A percentile compares a stretch with the other conserved stretches of the same genome.
phyloP scores from a whole-genome alignment of 2,113 vertebrate species.

The Leiothrix lutea region DNA sequence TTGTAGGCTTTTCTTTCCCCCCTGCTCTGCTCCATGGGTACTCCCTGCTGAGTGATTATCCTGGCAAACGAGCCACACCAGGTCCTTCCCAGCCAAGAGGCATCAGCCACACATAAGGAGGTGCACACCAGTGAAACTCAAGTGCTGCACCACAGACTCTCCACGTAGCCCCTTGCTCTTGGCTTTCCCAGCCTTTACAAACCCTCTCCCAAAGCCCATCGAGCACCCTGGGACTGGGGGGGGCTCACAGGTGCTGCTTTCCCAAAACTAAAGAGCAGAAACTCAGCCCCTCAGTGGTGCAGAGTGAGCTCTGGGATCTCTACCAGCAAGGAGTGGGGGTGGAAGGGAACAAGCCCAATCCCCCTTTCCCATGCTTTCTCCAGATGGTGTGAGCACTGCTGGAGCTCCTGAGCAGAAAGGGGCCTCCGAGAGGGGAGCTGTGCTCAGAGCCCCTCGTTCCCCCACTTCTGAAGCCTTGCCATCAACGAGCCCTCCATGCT shows the following conservation, averaged over 20 bases:
- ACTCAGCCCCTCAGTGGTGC: rapidly evolving
- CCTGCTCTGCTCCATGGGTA: neutral
- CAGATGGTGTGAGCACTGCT: neutral
- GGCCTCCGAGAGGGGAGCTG: conserved; percentile 36
- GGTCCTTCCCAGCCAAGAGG: neutral
- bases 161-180: rapidly evolving
- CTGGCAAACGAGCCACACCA: neutral
- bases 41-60: neutral
- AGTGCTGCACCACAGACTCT: neutral
- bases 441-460: neutral
- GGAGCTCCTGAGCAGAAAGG: conserved; percentile 32
- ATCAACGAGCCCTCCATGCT: neutral
- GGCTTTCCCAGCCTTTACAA: neutral
- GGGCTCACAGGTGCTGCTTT: neutral
- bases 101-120: rapidly evolving
- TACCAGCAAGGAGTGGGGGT: neutral
- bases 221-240: rapidly evolving
- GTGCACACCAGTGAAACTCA: neutral
- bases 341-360: neutral
- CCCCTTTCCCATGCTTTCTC: conserved; percentile 7
- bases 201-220: neutral
- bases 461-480: conserved; percentile 17
- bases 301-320: neutral
- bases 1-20: neutral
- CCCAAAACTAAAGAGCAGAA: neutral